These are phyloP conservation scores for Lysandra coridon DNA, from an alignment of 2,888 invertebrate genomes.

Conservation along the genomic window DNA sequence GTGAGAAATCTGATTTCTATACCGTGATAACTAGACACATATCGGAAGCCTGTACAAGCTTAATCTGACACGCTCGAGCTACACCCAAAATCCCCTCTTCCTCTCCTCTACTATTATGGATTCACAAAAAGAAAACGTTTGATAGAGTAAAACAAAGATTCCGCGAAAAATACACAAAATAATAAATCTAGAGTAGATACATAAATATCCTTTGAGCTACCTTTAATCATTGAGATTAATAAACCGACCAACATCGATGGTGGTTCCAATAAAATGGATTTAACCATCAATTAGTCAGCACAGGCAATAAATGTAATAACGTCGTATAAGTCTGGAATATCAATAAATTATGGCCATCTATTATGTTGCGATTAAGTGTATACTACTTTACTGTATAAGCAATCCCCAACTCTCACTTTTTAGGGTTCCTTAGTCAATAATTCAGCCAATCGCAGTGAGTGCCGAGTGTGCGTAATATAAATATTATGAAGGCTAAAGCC, in stretches of 20 bases:
- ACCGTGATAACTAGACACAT: no score
- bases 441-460: neutral
- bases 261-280: neutral
- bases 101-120: no score
- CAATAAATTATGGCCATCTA: neutral
- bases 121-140: no score
- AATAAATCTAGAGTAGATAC: no score
- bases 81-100: no score
- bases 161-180: no score
- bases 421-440: neutral
- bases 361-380: neutral
- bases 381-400: neutral
- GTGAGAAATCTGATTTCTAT: no score
- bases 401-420: neutral
- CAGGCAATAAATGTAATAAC: neutral
- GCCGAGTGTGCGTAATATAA: neutral
- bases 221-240: neutral
- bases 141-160: no score
- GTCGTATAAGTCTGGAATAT: conserved; percentile 1
- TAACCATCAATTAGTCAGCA: neutral
- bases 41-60: no score
- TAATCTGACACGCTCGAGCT: no score
- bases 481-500: no score
- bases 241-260: neutral
- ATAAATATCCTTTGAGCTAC: no score